These are phyloP conservation scores for Tamias sibiricus DNA, from an alignment of 2,113 vertebrate genomes.

Conservation along the genomic window DNA sequence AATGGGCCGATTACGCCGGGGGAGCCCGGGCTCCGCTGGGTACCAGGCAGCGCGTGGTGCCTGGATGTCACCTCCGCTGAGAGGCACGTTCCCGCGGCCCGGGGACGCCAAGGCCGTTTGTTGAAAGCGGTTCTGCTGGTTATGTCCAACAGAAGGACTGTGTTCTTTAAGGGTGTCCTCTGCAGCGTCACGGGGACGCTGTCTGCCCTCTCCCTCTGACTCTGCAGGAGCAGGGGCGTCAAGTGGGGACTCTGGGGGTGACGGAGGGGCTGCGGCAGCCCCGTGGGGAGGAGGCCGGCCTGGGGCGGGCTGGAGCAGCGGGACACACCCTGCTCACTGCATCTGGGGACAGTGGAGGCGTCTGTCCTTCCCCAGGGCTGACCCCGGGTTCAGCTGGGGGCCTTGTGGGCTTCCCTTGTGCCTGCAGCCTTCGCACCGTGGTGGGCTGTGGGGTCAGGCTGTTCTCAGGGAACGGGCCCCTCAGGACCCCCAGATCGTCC, in stretches of 20 bases:
- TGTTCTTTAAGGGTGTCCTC: constrained; percentile 37
- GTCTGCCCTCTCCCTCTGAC: neutral
- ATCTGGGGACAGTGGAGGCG: neutral
- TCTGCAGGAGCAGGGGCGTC: neutral
- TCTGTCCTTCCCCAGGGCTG: accelerated
- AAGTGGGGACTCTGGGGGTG: neutral
- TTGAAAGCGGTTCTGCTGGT: constrained; percentile 64
- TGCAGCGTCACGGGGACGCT: accelerated
- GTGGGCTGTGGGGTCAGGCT: accelerated
- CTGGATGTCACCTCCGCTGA: constrained; percentile 23
- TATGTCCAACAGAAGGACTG: constrained; percentile 18
- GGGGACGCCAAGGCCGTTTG: constrained; percentile 29
- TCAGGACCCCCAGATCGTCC: too few relatives aligned
- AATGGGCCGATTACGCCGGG: constrained; percentile 57
- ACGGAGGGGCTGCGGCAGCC: neutral
- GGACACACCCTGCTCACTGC: accelerated
- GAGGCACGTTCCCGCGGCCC: neutral
- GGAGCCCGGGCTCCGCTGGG: neutral
- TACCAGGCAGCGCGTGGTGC: neutral
- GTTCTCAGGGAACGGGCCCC: too few relatives aligned
- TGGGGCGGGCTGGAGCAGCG: accelerated
- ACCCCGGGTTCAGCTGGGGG: accelerated
- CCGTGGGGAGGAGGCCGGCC: accelerated
- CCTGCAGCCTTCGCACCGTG: accelerated
- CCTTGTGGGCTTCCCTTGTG: accelerated